Evolutionary conservation across 2,797 vertebrate genomes (phyloP).

Genomic region (Peromyscus aztecus): DNA sequence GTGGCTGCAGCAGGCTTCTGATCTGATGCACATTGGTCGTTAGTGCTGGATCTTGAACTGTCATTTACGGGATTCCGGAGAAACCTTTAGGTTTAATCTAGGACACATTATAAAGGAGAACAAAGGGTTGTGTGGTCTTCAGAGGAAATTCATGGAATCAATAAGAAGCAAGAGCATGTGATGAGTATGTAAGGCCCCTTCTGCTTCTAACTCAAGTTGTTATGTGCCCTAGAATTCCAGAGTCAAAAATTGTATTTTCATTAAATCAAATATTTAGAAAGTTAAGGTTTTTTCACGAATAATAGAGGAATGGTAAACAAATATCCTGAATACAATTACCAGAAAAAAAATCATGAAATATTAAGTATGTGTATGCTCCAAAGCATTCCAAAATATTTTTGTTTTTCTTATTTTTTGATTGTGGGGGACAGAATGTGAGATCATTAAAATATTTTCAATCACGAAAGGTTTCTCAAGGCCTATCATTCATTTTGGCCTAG

Average conservation of each 20-base stretch:
- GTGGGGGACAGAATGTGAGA: background rate
- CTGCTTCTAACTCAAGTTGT: background rate
- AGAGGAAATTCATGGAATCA: background rate
- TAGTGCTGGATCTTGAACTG: background rate
- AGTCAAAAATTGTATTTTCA: background rate
- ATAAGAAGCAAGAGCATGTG: background rate
- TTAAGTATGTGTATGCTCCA: background rate
- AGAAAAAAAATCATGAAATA: background rate
- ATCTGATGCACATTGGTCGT: conserved; percentile 16
- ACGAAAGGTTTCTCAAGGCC: background rate
- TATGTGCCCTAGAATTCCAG: background rate
- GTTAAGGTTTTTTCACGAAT: background rate
- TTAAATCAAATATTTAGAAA: conserved; percentile 53
- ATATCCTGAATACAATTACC: background rate
- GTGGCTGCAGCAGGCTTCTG: background rate
- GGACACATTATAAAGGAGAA: background rate
- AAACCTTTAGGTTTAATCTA: conserved; percentile 4
- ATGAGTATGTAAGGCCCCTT: background rate
- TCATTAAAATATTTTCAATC: background rate
- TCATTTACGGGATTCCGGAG: conserved; percentile 5
- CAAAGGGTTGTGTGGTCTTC: background rate
- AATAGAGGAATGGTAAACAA: background rate
- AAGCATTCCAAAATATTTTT: background rate
- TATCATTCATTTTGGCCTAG: background rate
- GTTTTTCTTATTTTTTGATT: background rate